Base-by-base conservation (phyloP, 2,888 invertebrate genomes). In the Apotomis capreana region DNA sequence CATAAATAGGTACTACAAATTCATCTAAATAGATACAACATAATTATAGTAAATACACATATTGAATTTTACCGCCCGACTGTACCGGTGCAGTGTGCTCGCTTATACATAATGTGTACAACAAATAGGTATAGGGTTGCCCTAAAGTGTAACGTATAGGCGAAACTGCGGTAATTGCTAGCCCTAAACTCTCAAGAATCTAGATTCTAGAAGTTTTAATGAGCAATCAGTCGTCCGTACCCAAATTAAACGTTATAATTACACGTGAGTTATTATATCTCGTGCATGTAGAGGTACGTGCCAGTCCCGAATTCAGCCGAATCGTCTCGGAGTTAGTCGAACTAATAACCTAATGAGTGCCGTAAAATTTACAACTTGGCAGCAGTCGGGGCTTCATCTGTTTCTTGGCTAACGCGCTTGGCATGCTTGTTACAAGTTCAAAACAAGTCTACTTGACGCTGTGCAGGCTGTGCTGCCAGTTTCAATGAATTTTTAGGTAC, bases 341-440 rank as follows among this genome's bases (percentile, higher is more conserved):
- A 63, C 52, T 64, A 64, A 64, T 64, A 54, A 54, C 15, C 4
- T 64, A 64, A 64, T 54, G 54, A 64, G 63, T 49, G 49, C 9
- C 15, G 54, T 64, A 40, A 64, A 64, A 64, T 64, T 64, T 36
- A 13, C 63, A 40, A 15, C 40, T 54, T 64, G 63, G 63, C 63
- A 54, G 8, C 3, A 40, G 10, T 49, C 9, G 5, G 9, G 37
- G n/a, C 37, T 0, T 13, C 54, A 10, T 64, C 63, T 61, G 46
- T 64, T 64, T 54, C 63, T 64, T 64, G 52, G 63, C 63, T 36
- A 54, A 40, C 40, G 54, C 40, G 10, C 54, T 54, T 54, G 63
- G 63, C 63, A 54, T 63, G 63, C 52, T 62, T 8, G 63, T 5
- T 26, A 15, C 44, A 54, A 54, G 40, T 64, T 64, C 63, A 9